Evolutionary conservation across 2,113 vertebrate species (phyloP).

Genomic region (Notiomystis cincta): DNA sequence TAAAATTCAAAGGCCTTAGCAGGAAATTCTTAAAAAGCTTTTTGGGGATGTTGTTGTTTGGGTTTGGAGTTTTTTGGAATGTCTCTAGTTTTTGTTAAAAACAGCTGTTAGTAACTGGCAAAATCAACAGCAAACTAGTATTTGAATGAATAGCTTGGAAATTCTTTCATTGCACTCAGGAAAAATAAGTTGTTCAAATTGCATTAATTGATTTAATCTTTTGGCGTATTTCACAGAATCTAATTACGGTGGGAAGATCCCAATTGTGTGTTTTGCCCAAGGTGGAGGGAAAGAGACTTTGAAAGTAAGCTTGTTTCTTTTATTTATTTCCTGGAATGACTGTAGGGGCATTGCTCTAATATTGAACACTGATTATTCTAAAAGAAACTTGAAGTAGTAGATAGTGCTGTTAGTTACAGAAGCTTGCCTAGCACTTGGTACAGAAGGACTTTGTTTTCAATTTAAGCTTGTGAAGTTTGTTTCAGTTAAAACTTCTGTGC

Average conservation of each 20-base stretch:
- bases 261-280: conserved; percentile 80
- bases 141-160: not conserved
- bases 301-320: conserved; percentile 66
- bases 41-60: not conserved
- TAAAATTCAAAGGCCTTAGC: not conserved
- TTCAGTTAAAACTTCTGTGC: not conserved
- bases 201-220: not conserved
- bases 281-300: conserved; percentile 79
- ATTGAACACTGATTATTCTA: not conserved
- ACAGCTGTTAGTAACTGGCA: not conserved
- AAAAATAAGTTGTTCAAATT: not conserved
- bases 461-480: not conserved
- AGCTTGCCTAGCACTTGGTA: not conserved
- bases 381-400: not conserved
- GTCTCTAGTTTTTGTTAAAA: not conserved
- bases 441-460: not conserved
- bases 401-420: not conserved
- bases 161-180: not conserved
- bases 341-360: not conserved
- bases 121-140: not conserved
- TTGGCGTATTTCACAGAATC: conserved; percentile 64
- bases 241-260: conserved; percentile 80
- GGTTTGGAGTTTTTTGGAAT: not conserved
- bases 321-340: not conserved
- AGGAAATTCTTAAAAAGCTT: not conserved